Evolutionary conservation across 2,113 vertebrate species (phyloP), one percentile per base, ranked within the genome.

Genomic region (Psittacula cyanocephala): DNA sequence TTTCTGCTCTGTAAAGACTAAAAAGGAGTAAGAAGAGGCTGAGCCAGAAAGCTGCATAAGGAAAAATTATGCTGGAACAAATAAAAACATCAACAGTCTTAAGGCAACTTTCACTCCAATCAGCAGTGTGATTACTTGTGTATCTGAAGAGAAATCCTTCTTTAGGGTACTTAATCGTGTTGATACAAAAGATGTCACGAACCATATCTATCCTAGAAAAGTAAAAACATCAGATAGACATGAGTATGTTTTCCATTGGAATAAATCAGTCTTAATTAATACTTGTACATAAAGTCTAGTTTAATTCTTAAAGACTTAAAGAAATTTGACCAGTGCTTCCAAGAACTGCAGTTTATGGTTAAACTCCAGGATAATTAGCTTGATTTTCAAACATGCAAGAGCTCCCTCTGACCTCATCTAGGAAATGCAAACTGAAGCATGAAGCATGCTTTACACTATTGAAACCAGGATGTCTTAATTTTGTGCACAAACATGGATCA

Each of bases 151-250:
- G 59, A 88, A 76, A 35, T 35, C 69, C 68, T 84, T 69, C 94
- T 77, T 62, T 29, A 88, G 74, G 31, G 41, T 68, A 39, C 53
- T 67, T 43, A n/a, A 33, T 39, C 44, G 20, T 22, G 50, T 47
- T 0, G 52, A 76, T 71, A 86, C 11, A 33, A 44, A 79, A 41
- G 69, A 47, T 3, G 29, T 95, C 97, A 98, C 6, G 98, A 98
- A 39, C 98, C 97, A 0, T 98, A 98, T 27, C 98, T 98, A 82
- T 98, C 98, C 98, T 98, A 55, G 16, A 22, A 60, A 71, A 77
- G 60, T 15, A 88, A 60, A 59, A 74, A 84, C 24, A 55, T 6
- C 1, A 63, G 5, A 17, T 12, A 92, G 43, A 5, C 33, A 37
- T 59, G 28, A 75, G 13, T 18, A 41, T 10, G 10, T 46, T 62